Base-by-base conservation (phyloP, 2,888 invertebrate species). In the Napeogenes inachia region DNA sequence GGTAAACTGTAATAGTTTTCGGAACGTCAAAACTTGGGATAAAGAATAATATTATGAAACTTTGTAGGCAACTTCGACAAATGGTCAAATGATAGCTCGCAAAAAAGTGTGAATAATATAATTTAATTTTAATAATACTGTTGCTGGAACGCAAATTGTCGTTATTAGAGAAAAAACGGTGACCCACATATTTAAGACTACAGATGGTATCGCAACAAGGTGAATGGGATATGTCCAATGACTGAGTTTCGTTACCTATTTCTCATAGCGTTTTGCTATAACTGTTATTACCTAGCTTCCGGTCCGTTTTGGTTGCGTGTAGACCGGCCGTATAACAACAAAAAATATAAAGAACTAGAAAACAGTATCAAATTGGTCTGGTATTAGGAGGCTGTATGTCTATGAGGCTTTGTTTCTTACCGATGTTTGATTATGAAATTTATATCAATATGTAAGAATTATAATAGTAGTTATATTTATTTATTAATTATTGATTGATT, bases 231-330 rank as follows among this genome's bases (percentile, higher is more conserved):
- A 72, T 71, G 68, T 21, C 21, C 21, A 75, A 79, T 84, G 82
- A 85, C 82, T 78, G 79, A 83, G 82, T 87, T 86, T 80, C 84
- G 86, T 89, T 82, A 81, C 74, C 78, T 84, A 88, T 89, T 86
- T 88, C 88, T 82, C 82, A 82, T 78, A 79, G 82, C 79, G 82
- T 84, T 88, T 87, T 78, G 82, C 88, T 88, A 89, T 87, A 84
- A 84, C 78, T 50, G 80, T 83, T 81, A 89, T 87, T 87, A 88
- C 78, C 70, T 77, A 79, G 82, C 82, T 87, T 71, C 79, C 77
- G 77, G 80, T 79, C 79, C 72, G 66, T 74, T 75, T 73, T 73
- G 71, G 76, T 82, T 80, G 83, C 82, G 82, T 82, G 85, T 74
- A 74, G 77, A 83, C 84, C 76, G 80, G 82, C 83, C 76, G 83